Base-by-base conservation (phyloP, 1,140 invertebrate genomes). In the Drosophila sp. region DNA sequence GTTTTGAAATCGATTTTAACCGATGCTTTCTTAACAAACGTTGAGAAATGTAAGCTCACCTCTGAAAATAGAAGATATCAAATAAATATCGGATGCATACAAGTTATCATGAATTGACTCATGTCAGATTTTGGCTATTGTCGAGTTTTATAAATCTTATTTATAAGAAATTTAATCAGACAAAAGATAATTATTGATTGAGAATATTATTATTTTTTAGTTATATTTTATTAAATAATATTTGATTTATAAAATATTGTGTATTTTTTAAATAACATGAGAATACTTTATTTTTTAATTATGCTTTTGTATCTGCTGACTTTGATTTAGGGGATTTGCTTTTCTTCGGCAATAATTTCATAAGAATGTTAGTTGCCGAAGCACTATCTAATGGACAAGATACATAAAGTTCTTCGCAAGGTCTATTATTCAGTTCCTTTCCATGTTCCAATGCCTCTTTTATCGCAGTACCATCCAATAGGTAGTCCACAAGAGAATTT, bases 401-500 rank as follows among this genome's bases (percentile, higher is more conserved):
- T 0, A 93, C 81, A 72, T 94, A 95, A 0, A 94, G 87, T 4
- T 90, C 82, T 32, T 94, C 92, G 72, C 95, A 96, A 62, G 94
- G 93, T n/a, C 93, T 92, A 3, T 74, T 76, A 74, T 94, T 93
- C 7, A 92, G 72, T 14, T 93, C 92, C 65, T 93, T 93, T 1
- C 96, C 96, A 11, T 94, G 93, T 40, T 95, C 94, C 13, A 96
- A 92, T 0, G 96, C 96, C 73, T 96, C 94, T 86, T 96, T 95
- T 25, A 97, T 94, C 0, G 95, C 94, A 0, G 96, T 96, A 0
- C 96, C 96, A 76, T 96, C 95, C 32, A 96, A 90, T 74, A 96
- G 94, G 4, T 95, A 95, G 0, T 94, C 94, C 9, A 97, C 93
- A 9, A 96, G 79, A 0, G 95, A 93, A 78, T 96, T 97, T 63